Conservation (phyloP, 2,888 invertebrate genomes). For the Orthonychiurus folsomi region DNA sequence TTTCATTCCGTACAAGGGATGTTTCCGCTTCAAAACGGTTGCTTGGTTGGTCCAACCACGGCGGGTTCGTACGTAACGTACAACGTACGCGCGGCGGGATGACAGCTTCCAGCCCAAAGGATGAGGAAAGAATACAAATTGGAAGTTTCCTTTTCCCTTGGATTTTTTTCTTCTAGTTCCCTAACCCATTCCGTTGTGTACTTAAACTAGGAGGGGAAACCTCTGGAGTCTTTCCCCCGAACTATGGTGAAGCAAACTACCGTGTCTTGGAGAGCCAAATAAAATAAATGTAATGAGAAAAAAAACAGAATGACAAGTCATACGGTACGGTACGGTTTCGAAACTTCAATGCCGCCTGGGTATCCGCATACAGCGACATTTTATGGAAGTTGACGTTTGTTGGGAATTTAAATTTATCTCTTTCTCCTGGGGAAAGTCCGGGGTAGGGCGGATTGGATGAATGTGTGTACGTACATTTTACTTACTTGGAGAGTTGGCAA, state of each 20-base stretch:
- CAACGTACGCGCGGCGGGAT: too few relatives aligned
- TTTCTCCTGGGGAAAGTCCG: neutral
- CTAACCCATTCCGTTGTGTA: neutral
- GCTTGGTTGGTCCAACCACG: neutral
- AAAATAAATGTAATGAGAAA: slow-evolving; percentile 1
- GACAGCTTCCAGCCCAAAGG: neutral
- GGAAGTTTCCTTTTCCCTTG: neutral
- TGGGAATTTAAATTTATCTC: neutral
- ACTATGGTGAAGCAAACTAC: too few relatives aligned
- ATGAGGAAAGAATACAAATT: neutral
- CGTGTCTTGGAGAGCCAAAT: neutral
- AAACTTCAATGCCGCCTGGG: neutral
- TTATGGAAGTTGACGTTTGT: neutral
- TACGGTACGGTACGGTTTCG: neutral
- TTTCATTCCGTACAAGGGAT: too few relatives aligned
- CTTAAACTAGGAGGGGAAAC: too few relatives aligned
- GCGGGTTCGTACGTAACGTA: too few relatives aligned
- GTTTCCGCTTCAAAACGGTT: neutral
- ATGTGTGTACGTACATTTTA: too few relatives aligned
- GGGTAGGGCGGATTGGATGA: too few relatives aligned
- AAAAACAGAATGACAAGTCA: neutral
- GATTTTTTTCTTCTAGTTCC: neutral
- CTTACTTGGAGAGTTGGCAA: too few relatives aligned
- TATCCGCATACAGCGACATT: neutral
- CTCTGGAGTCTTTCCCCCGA: too few relatives aligned